Percentiles rank a stretch among this genome's conserved stretches.
Evolutionary conservation across 2,797 vertebrate genomes (phyloP).

Genomic region (Pipistrellus kuhlii): DNA sequence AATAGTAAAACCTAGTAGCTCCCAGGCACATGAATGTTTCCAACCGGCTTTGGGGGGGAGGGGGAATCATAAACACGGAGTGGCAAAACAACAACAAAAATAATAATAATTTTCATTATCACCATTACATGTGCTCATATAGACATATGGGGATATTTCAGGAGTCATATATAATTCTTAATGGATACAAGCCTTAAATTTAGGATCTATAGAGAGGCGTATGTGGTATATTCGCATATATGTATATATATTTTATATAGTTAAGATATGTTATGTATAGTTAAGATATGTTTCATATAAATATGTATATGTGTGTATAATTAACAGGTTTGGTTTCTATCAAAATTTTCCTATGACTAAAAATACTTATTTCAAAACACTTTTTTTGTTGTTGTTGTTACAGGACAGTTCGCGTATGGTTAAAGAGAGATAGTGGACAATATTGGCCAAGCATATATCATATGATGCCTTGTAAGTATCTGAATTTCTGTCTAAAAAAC

Average conservation of each 20-base stretch:
- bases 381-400: constrained; percentile 66
- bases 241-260: not conserved
- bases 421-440: constrained; percentile 98
- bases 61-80: not conserved
- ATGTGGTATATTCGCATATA: not conserved
- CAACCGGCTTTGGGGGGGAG: not conserved
- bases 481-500: constrained; percentile 22
- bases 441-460: constrained; percentile 99
- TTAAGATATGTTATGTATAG: not conserved
- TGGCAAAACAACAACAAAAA: constrained; percentile 31
- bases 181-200: not conserved
- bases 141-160: not conserved
- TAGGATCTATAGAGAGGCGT: constrained; percentile 13
- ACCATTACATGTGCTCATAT: not conserved
- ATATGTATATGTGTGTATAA: not conserved
- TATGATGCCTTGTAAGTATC: constrained; percentile 94
- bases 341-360: not conserved
- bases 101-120: not conserved
- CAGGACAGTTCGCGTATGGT: constrained; percentile 97
- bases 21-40: not conserved
- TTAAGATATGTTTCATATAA: not conserved
- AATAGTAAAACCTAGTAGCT: not conserved
- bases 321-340: constrained; percentile 46
- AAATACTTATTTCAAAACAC: constrained; percentile 35
- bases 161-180: constrained; percentile 18